Base-by-base conservation (phyloP, 2,113 vertebrate species). In the Cercopithecus mona region DNA sequence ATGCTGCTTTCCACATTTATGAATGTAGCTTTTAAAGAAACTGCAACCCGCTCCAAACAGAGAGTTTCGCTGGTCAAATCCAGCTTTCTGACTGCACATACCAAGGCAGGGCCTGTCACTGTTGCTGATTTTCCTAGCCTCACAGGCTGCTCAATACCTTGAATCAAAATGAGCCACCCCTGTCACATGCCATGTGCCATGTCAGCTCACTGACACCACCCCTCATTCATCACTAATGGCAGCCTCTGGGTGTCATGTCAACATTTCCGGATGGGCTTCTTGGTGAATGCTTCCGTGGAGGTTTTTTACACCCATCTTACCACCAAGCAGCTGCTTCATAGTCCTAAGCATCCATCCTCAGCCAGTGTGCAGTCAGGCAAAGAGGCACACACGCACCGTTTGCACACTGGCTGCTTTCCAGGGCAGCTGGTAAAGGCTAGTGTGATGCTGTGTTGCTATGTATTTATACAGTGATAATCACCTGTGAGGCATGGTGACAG, bases 1-100 rank as follows among this genome's bases (percentile, higher is more conserved):
- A 88, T 90, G 70, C 82, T 92, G 79, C 75, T 90, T 95, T 90
- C 64, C 76, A 78, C 94, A 96, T 96, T 95, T 97, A 96, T 97
- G 70, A 40, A 40, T 64, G 75, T 25, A 66, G 43, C 43, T 95
- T 92, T 23, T 52, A 79, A 88, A 72, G 23, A 72, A 48, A 57
- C n/a, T 95, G 32, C 18, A 70, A 80, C 64, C 40, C 27, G 61
- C 70, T 93, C 52, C 76, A 89, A 43, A 97, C 10, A 35, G 43
- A 35, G 48, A 40, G 45, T 38, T 66, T 17, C 23, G 10, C 89
- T 20, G n/a, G 45, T 14, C 87, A 50, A 79, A 57, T 66, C 82
- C 16, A 16, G 66, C 13, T 78, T 73, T 82, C 48, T 17, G 55
- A 94, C 50, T 52, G 16, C 64, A 85, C 81, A 57, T n/a, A 30